Base-by-base conservation (phyloP, 1,140 invertebrate genomes). In the Papilio polytes region DNA sequence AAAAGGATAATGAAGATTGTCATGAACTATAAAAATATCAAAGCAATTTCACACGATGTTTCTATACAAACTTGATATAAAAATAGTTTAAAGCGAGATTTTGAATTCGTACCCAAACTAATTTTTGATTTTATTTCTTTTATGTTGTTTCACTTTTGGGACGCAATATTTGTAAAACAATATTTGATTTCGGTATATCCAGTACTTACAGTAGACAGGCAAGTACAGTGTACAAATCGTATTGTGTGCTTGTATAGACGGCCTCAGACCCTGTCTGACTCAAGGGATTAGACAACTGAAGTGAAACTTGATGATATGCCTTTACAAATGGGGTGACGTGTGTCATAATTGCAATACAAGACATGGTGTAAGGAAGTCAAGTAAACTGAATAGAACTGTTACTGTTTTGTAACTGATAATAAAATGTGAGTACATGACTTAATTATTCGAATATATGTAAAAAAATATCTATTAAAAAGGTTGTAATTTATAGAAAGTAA, bases 201-300 rank as follows among this genome's bases (percentile, higher is more conserved):
- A 20, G 53, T 20, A 56, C 53, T 56, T 0, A 20, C 18, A 1
- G 6, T 20, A 56, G 18, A 56, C 53, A n/a, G 53, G 53, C 20
- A 7, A 18, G 18, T 20, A 20, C n/a, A 18, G 46, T 51, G 46
- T 48, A 48, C 12, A 48, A 48, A 56, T 20, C n/a, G 20, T 20
- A 20, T 56, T 9, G n/a, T 56, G 18, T 56, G 8, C 18, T 56
- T 56, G n/a, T 56, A 36, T 70, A 63, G 56, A 70, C 10, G 13
- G 63, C 3, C 26, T 70, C 63, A 36, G 63, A 70, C 63, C 15
- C 18, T 26, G 20, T 70, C 20, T 63, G 59, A 63, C 20, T 63
- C 63, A 70, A 70, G 26, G 63, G 63, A 70, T 70, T 70, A 70
- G 63, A 15, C 63, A 36, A 70, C 22, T 70, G 26, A 15, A 31